Evolutionary conservation across 2,113 vertebrate species (phyloP).

Genomic region (Colaptes auratus): DNA sequence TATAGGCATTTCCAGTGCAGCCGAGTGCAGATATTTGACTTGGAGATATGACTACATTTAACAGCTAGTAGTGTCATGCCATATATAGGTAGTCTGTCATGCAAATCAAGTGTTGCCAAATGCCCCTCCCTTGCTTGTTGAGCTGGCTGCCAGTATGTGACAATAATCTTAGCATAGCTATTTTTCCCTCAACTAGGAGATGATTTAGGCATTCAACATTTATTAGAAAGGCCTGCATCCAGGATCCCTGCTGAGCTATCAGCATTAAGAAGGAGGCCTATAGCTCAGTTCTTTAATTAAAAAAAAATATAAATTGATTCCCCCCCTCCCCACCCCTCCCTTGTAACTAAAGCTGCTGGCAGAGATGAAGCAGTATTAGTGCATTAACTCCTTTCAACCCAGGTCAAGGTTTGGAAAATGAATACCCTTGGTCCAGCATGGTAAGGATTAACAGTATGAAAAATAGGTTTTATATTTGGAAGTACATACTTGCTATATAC

Average conservation of each 20-base stretch:
- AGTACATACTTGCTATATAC: neutral
- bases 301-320: too few relatives aligned
- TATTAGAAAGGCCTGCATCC: neutral
- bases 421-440: neutral
- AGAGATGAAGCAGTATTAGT: accelerated
- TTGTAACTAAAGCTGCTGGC: neutral
- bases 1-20: neutral
- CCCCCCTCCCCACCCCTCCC: too few relatives aligned
- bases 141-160: neutral
- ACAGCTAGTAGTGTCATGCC: neutral
- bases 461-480: neutral
- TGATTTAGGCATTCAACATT: neutral
- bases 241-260: neutral
- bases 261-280: neutral
- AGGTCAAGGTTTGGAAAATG: neutral
- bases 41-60: neutral
- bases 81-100: neutral
- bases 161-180: neutral
- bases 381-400: neutral
- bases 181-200: neutral
- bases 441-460: neutral
- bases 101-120: neutral
- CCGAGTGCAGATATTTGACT: slow-evolving; percentile 11
- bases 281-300: neutral
- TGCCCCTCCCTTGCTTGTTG: neutral